These are phyloP conservation scores for Nymphalis io DNA, from an alignment of 1,140 invertebrate genomes.

Conservation along the genomic window DNA sequence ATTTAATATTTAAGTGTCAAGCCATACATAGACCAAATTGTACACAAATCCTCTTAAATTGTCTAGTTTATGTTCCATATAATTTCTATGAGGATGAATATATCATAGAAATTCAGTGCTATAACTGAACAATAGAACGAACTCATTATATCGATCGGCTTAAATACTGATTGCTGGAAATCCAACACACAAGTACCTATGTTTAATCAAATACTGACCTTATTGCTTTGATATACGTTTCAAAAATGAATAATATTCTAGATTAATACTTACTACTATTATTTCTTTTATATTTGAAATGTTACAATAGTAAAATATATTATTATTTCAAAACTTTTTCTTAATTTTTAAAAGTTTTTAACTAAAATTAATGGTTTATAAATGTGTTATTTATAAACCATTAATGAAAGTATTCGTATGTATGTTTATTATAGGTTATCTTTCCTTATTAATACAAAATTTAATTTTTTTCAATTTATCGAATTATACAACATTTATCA, in stretches of 20 bases:
- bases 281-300: no score
- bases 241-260: neutral
- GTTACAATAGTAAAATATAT: no score
- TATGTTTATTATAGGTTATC: no score
- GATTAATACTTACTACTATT: neutral
- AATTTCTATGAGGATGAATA: neutral
- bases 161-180: neutral
- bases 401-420: no score
- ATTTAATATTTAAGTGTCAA: no score
- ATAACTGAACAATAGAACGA: conserved; percentile 10
- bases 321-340: no score
- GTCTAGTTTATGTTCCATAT: neutral
- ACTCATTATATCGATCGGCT: conserved; percentile 24
- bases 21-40: no score
- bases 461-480: no score
- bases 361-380: no score
- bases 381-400: no score
- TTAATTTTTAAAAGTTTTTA: no score
- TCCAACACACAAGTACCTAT: neutral
- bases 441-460: neutral
- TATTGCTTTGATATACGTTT: neutral
- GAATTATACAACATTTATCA: no score
- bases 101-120: conserved; percentile 9
- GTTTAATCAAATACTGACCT: neutral
- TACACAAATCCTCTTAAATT: neutral